Base-by-base conservation (phyloP, 2,113 vertebrate genomes). In the Garra rufa region DNA sequence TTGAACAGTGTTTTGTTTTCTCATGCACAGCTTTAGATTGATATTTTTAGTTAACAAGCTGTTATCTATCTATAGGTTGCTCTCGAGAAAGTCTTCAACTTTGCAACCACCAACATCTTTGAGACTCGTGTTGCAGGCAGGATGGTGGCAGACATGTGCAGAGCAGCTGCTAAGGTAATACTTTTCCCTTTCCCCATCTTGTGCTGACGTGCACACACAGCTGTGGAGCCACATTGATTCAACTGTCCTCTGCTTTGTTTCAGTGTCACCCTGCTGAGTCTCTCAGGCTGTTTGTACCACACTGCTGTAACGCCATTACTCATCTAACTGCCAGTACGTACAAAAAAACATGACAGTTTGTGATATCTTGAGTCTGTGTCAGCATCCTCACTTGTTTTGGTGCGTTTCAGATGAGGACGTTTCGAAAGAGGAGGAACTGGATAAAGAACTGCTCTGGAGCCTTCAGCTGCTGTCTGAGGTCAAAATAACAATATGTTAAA, bases 91-190 rank as follows among this genome's bases (percentile, higher is more conserved):
- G 97, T 99, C 83, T 99, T 97, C 86, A 99, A 96, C 92, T 99
- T 99, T 92, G 97, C 98, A 67, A 91, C 98, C 85, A 99, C 97
- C 55, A 99, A 99, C 91, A 98, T 99, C 92, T 99, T 99, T 94
- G 98, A 99, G 94, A 99, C 98, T 0, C 96, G 97, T 90, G 97
- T 99, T 44, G 93, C 98, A 70, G 98, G 98, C 52, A 96, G 97
- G 79, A 99, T 99, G 98, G 98, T 99, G 82, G 96, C 98, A 0
- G 97, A 99, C 88, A 98, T 99, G 97, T 99, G 98, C 93, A 96
- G 98, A 90, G 98, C 98, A 88, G 95, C 98, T 84, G 92, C 98
- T 55, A 87, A 85, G 85, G 85, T 88, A 85, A 38, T 50, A 11
- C n/a, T 15, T 38, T 55, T 6, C 15, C 46, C 24, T 28, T 46